Evolutionary conservation across 2,113 vertebrate species (phyloP).

Genomic region (Amazona guildingii): DNA sequence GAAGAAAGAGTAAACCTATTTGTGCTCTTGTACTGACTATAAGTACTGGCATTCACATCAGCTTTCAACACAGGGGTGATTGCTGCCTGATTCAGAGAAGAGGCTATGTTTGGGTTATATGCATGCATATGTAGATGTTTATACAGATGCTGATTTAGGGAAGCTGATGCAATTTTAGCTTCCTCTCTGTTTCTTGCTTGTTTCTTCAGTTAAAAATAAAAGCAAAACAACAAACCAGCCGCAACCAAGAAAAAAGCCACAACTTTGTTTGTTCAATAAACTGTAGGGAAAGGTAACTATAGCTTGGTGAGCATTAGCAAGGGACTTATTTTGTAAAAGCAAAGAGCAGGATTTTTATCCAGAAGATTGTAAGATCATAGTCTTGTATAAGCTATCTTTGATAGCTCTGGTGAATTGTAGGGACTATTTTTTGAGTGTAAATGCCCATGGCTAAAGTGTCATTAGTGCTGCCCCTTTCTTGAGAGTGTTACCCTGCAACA

Average conservation of each 20-base stretch:
- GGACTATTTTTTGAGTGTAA: not conserved
- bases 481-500: not conserved
- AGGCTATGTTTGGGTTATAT: not conserved
- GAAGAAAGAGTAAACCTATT: constrained; percentile 55
- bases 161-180: not conserved
- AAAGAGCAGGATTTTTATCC: not conserved
- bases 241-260: not conserved
- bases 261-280: not conserved
- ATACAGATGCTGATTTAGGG: not conserved
- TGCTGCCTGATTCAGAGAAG: not conserved
- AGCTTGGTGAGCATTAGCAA: not conserved
- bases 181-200: not conserved
- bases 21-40: constrained; percentile 1
- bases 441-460: not conserved
- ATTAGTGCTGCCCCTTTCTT: not conserved
- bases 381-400: not conserved
- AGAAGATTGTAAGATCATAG: not conserved
- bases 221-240: no score
- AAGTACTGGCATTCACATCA: not conserved
- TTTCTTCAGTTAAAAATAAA: not conserved
- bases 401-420: not conserved
- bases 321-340: not conserved
- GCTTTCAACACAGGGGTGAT: not conserved
- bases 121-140: not conserved
- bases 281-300: not conserved